Percentiles rank a stretch among this genome's conserved stretches.
Evolutionary conservation across 1,140 invertebrate species (phyloP).

Genomic region (Brachionus manjavacas): DNA sequence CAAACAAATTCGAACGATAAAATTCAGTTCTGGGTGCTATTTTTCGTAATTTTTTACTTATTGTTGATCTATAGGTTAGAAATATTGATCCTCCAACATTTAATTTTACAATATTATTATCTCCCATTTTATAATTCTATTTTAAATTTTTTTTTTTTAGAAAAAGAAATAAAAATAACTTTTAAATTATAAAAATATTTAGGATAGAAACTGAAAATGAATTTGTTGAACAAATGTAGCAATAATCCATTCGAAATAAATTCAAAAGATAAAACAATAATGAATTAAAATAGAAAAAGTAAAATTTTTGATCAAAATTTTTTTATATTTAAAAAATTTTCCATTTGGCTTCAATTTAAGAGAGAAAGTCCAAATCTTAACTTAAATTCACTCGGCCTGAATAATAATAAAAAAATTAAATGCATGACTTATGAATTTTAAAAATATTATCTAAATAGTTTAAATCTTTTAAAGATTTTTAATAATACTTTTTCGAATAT

Average conservation of each 20-base stretch:
- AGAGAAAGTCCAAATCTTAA: no score
- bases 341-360: no score
- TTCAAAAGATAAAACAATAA: neutral
- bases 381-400: no score
- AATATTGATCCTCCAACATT: neutral
- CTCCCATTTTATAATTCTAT: neutral
- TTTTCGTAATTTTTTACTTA: neutral
- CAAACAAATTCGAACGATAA: neutral
- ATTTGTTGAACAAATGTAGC: neutral
- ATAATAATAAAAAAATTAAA: no score
- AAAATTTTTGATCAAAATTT: neutral
- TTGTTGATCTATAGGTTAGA: neutral
- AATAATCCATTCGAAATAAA: neutral
- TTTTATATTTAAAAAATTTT: no score
- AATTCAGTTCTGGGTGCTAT: neutral
- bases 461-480: no score
- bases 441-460: no score
- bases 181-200: neutral
- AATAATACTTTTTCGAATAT: no score
- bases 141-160: neutral
- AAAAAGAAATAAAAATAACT: neutral
- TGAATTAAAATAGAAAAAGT: neutral
- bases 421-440: no score
- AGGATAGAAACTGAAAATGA: no score
- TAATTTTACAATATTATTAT: constrained; percentile 14